phyloP scores from a whole-genome alignment of 2,113 vertebrate genomes.

The Tenrec ecaudatus region DNA sequence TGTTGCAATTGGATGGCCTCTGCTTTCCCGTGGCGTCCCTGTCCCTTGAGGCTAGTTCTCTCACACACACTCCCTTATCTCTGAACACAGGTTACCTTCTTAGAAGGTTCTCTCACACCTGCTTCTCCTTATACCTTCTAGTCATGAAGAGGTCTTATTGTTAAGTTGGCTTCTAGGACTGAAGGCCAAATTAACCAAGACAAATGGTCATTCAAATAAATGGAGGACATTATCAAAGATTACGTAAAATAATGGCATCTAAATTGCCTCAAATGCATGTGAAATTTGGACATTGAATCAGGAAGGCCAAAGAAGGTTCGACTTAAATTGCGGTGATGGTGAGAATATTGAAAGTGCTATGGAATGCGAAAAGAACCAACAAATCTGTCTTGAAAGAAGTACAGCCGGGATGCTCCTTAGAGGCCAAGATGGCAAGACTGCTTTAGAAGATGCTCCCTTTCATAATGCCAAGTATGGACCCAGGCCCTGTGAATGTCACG shows the following conservation, averaged over 20 bases:
- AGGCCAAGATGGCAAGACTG: too few relatives aligned
- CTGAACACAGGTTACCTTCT: slow-evolving; percentile 71
- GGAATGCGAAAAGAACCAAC: too few relatives aligned
- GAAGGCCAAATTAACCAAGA: slow-evolving; percentile 84
- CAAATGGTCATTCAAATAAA: slow-evolving; percentile 86
- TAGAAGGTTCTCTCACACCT: slow-evolving; percentile 50
- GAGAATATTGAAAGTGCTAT: too few relatives aligned
- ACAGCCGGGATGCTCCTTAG: too few relatives aligned
- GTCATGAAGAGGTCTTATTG: slow-evolving; percentile 74
- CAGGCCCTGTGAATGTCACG: too few relatives aligned
- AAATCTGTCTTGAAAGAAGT: too few relatives aligned
- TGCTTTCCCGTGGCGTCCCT: background rate
- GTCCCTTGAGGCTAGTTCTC: background rate
- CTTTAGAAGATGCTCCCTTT: too few relatives aligned
- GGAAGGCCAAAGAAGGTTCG: too few relatives aligned
- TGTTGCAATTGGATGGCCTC: background rate
- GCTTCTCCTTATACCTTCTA: slow-evolving; percentile 73
- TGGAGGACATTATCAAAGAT: slow-evolving; percentile 77
- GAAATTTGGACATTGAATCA: too few relatives aligned
- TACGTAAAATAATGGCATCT: slow-evolving; percentile 73
- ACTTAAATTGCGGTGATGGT: too few relatives aligned
- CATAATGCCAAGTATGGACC: too few relatives aligned
- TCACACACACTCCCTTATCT: slow-evolving; percentile 15
- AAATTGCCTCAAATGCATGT: background rate
- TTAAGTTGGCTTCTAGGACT: slow-evolving; percentile 80